Base-by-base conservation (phyloP, 1,140 invertebrate genomes). In the Latrodectus geometricus region DNA sequence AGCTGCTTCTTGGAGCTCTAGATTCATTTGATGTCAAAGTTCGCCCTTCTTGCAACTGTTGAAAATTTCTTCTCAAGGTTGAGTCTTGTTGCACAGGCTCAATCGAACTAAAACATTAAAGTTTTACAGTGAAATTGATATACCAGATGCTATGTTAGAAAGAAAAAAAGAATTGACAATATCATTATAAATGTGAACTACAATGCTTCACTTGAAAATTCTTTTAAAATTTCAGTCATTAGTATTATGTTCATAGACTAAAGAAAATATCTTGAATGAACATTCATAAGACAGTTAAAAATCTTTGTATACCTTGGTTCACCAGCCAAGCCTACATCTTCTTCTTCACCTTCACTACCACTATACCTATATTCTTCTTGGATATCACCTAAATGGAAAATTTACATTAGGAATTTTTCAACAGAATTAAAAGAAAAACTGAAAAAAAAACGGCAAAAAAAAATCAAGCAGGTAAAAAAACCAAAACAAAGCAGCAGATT, bases 1-100 rank as follows among this genome's bases (percentile, higher is more conserved):
- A 86, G 61, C 73, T 89, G 72, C 69, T 86, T 52, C 83, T 76
- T 68, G 75, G 48, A 20, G 81, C 66, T 9, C 68, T 49, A 8
- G 76, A 15, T 73, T 89, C 91, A 17, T 91, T 94, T 87, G 93
- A 92, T 49, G 92, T 93, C 70, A 94, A 89, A 79, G 93, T 94
- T 89, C 95, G 92, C 61, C 95, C 95, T 91, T 97, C 96, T 91
- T 99, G 97, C 88, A 99, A 98, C 91, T 98, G 96, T 91, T 98
- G 97, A 93, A 99, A 99, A 92, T 98, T 98, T 12, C 89, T 72
- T 21, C 81, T 72, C 15, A 89, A 69, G 4, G 89, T 89, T 1
- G 81, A 84, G 73, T 88, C 88, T n/a, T 87, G 85, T 35, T 88
- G 84, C 4, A 88, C 84, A 17, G 84, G 88, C 23, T 88, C 85